Evolutionary conservation across 2,888 invertebrate species (phyloP), one percentile per base, ranked within the genome.

Genomic region (Acanthosepion lycidas): DNA sequence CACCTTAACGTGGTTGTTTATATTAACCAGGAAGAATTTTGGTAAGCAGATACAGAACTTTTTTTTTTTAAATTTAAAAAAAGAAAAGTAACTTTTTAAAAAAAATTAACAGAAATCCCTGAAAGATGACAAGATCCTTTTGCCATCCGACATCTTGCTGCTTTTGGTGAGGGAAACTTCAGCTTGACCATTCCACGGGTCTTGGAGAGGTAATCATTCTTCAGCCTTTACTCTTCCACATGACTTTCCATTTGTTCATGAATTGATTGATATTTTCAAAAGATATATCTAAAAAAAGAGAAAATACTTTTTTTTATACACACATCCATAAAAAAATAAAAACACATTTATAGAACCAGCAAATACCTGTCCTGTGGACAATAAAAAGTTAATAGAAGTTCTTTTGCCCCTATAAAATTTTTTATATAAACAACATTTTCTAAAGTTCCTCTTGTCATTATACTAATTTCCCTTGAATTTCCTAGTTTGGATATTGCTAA

Each of bases 171-270:
- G 78, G 64, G 78, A n/a, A n/a, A 28, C 18, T 78, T 78, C n/a
- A 78, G 26, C 78, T 78, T 78, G 78, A 78, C 78, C n/a, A 78
- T 78, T 78, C n/a, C n/a, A n/a, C n/a, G 33, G 78, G n/a, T 78
- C 78, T 78, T 78, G n/a, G 49, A 92, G 49, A 92, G 28, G 48
- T 12, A n/a, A 48, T 12, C 64, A 78, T 12, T 55, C 53, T 97
- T 98, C 98, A 98, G 97, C 98, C 98, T 96, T 98, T 98, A 96
- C 98, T 98, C 96, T 98, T 98, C 95, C 98, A 98, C 53, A 98
- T 98, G 96, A 98, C 98, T 97, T 98, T 98, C 98, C 99, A 99
- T 97, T 98, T 99, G 94, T 98, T 98, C 97, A 98, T 98, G 98
- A 99, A 99, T 96, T 98, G 98, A 96, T 98, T 98, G 96, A 99